Evolutionary conservation across 1,140 invertebrate species (phyloP).

Genomic region (Trachymyrmex septentrionalis): DNA sequence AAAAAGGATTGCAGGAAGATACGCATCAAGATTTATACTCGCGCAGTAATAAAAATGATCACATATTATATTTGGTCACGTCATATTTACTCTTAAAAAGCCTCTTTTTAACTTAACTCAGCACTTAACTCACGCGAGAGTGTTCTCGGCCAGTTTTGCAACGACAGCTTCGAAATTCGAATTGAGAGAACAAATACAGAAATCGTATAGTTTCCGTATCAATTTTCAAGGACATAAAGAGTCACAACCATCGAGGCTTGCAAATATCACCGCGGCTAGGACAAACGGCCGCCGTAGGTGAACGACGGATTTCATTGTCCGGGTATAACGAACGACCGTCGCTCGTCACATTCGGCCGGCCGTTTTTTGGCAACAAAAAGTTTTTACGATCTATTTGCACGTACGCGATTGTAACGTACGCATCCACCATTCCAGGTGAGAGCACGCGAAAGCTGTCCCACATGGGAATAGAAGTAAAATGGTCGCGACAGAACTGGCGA

Average conservation of each 20-base stretch:
- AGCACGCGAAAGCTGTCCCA: constrained; percentile 17
- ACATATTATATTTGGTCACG: background rate
- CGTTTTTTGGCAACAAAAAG: constrained; percentile 42
- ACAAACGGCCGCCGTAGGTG: constrained; percentile 36
- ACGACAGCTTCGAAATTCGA: background rate
- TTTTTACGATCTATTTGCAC: constrained; percentile 60
- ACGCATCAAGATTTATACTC: background rate
- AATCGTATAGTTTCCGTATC: background rate
- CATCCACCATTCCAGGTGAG: background rate
- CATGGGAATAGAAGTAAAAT: constrained; percentile 47
- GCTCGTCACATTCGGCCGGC: constrained; percentile 40
- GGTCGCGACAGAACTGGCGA: background rate
- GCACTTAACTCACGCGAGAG: too few species aligned
- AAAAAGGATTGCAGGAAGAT: background rate
- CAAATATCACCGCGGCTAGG: constrained; percentile 44
- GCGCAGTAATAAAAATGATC: background rate
- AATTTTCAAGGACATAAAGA: constrained; percentile 51
- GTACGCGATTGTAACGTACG: constrained; percentile 12
- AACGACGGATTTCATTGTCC: constrained; percentile 54
- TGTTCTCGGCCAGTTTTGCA: background rate
- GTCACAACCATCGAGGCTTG: constrained; percentile 29
- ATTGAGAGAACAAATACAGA: background rate
- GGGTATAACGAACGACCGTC: constrained; percentile 50
- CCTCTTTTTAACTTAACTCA: background rate
- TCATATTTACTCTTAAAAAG: background rate